phyloP scores from a whole-genome alignment of 2,888 invertebrate genomes.

The Thecocarcelia acutangulata region DNA sequence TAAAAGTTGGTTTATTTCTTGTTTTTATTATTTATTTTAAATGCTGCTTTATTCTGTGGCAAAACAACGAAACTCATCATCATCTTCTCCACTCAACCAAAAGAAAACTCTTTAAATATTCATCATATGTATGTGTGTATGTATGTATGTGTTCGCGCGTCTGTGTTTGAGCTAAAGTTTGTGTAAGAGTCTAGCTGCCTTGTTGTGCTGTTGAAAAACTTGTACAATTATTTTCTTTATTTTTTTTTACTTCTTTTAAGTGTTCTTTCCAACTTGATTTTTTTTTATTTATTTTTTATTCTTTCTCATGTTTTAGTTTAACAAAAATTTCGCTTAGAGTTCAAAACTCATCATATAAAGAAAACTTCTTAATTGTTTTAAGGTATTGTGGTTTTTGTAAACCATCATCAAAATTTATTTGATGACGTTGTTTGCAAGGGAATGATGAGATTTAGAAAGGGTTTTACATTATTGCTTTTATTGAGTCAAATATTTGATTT shows the following conservation, averaged over 20 bases:
- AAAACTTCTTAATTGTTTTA: conserved; percentile 68
- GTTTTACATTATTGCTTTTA: background rate
- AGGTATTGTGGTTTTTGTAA: conserved; percentile 64
- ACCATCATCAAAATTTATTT: conserved; percentile 42
- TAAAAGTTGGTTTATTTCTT: conserved; percentile 35
- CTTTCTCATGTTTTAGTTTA: background rate
- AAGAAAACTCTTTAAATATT: conserved; percentile 60
- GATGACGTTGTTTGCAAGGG: conserved; percentile 5
- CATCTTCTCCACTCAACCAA: conserved; percentile 6
- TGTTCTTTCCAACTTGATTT: conserved; percentile 19
- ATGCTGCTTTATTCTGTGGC: conserved; percentile 29
- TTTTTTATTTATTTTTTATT: conserved; percentile 2
- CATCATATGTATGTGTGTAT: no score
- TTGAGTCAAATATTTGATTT: conserved; percentile 38
- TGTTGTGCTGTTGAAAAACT: conserved; percentile 44
- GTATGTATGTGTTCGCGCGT: background rate
- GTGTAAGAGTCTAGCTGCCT: conserved; percentile 7
- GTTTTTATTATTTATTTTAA: conserved; percentile 34
- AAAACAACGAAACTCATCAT: conserved; percentile 38
- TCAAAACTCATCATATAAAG: conserved; percentile 27
- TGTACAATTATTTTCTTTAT: conserved; percentile 46
- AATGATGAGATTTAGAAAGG: conserved; percentile 14
- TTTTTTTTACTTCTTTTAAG: conserved; percentile 13
- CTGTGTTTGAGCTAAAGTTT: background rate
- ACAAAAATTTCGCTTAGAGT: conserved; percentile 20